phyloP scores from a whole-genome alignment of 2,888 invertebrate genomes.

The Pristionchus maxplancki region DNA sequence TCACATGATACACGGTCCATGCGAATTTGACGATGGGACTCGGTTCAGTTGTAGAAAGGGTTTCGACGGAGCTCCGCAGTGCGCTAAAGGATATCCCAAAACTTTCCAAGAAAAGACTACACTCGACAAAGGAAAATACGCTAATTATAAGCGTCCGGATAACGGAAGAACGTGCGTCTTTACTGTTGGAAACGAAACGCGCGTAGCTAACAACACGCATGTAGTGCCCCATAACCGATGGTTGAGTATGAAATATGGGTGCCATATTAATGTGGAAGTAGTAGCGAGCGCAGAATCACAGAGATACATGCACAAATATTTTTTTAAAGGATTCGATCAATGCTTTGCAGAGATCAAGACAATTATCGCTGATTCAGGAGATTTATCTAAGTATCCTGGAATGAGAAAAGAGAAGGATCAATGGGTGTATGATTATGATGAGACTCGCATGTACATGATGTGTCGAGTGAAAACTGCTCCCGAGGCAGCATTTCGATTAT shows the following conservation, averaged over 20 bases:
- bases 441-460: background rate
- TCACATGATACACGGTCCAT: background rate
- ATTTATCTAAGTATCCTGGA: background rate
- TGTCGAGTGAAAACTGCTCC: slow-evolving; percentile 12
- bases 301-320: background rate
- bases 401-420: background rate
- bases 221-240: background rate
- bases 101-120: background rate
- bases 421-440: background rate
- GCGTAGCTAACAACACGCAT: background rate
- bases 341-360: background rate
- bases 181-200: background rate
- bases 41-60: background rate
- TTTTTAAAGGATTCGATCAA: background rate
- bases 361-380: background rate
- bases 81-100: slow-evolving; percentile 1
- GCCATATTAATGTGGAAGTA: slow-evolving; percentile 3
- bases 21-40: background rate
- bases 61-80: background rate
- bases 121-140: background rate
- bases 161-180: background rate
- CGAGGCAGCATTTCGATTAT: background rate
- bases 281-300: background rate
- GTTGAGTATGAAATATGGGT: background rate
- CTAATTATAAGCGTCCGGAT: background rate